Base-by-base conservation (phyloP, 2,113 vertebrate species). In the Gambusia affinis region DNA sequence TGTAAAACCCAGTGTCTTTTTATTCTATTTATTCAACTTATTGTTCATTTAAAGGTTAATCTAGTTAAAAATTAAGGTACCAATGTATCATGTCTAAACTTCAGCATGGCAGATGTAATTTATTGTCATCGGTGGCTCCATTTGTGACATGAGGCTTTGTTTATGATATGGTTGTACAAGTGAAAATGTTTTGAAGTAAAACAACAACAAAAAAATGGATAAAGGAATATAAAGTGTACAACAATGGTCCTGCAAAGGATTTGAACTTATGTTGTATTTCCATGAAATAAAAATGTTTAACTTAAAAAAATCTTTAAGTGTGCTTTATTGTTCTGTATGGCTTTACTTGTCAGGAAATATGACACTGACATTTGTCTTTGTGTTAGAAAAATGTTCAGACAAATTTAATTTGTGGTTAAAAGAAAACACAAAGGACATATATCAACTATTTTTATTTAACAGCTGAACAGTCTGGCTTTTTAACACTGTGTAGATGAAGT, bases 121-220 rank as follows among this genome's bases (percentile, higher is more conserved):
- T 95, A 95, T 94, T 94, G 93, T 95, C 94, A 94, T 94, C 90
- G 88, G 91, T 92, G 92, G 87, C 92, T 92, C 92, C 94, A 92
- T 94, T 94, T 95, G 95, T 95, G 95, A 94, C 92, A 93, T 92
- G 86, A 92, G 88, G 89, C 93, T 94, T 93, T 95, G 94, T 95
- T 94, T 90, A 93, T 94, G 89, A 94, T 93, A 94, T 93, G 94
- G 94, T 94, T 95, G 94, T 95, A 94, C 91, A 90, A 94, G 94
- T 95, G 94, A 94, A 85, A 85, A 93, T 94, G 94, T 95, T 94
- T 94, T 94, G 86, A 93, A 93, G 92, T 92, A 92, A 85, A 91
- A 85, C 12, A 11, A 37, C 39, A 85, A 57, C 10, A 86, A 77
- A 72, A 88, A 51, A 70, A n/a, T 64, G 73, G 62, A 84, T 74